Evolutionary conservation across 2,113 vertebrate species (phyloP).

Genomic region (Acanthisitta chloris): DNA sequence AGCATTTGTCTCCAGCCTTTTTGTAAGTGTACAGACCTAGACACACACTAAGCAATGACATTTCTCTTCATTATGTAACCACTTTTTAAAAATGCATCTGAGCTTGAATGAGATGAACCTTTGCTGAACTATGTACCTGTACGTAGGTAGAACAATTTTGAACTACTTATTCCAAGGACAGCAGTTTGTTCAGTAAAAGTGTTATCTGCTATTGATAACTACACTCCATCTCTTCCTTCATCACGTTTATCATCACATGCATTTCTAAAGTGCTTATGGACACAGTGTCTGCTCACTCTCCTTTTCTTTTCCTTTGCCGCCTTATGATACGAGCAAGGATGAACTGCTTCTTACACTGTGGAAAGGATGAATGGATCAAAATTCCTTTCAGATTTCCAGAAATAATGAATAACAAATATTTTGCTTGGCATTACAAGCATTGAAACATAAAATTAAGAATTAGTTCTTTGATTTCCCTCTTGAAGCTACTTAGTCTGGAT

Average conservation of each 20-base stretch:
- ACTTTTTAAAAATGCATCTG: slow-evolving; percentile 5
- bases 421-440: background rate
- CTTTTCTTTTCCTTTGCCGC: background rate
- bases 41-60: background rate
- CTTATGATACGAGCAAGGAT: background rate
- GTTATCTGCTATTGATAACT: background rate
- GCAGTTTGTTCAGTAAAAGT: background rate
- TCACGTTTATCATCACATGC: background rate
- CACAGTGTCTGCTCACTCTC: background rate
- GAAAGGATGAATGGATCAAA: background rate
- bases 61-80: slow-evolving; percentile 4
- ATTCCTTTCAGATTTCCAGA: background rate
- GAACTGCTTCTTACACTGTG: background rate
- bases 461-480: background rate
- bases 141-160: background rate
- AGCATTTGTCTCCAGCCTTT: background rate
- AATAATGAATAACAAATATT: background rate
- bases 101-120: background rate
- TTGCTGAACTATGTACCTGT: slow-evolving; percentile 6
- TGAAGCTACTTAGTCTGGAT: background rate
- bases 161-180: background rate
- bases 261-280: background rate
- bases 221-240: background rate
- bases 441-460: background rate
- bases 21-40: background rate